phyloP scores from a whole-genome alignment of 2,888 invertebrate species.

The Orchesella flavescens region DNA sequence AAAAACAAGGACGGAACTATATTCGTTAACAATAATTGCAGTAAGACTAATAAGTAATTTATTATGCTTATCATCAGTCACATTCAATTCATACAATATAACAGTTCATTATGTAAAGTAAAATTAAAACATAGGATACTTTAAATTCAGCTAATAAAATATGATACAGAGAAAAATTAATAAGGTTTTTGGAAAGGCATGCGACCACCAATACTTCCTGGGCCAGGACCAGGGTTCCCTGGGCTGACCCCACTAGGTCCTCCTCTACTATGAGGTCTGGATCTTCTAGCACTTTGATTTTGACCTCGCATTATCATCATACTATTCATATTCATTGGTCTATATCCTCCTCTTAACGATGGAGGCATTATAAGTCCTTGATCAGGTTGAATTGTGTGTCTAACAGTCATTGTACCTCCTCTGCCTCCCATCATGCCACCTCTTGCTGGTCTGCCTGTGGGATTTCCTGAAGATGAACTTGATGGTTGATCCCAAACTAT shows the following conservation, averaged over 20 bases:
- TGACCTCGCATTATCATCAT: constrained; percentile 33
- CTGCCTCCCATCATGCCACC: constrained; percentile 52
- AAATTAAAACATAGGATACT: constrained; percentile 2
- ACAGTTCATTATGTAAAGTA: not conserved
- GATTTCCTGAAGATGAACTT: constrained; percentile 65
- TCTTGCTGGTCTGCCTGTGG: constrained; percentile 32
- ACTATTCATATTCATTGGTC: constrained; percentile 54
- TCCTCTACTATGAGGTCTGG: constrained; percentile 67
- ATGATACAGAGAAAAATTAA: constrained; percentile 2
- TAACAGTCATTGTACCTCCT: constrained; percentile 42
- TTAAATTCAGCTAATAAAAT: not conserved
- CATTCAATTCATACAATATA: not conserved
- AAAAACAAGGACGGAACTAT: not conserved
- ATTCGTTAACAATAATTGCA: not conserved
- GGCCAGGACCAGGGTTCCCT: constrained; percentile 13
- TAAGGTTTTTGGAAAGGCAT: constrained; percentile 61
- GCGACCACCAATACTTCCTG: constrained; percentile 44
- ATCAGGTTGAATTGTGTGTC: constrained; percentile 58
- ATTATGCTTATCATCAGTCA: constrained; percentile 16
- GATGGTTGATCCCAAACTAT: constrained; percentile 72
- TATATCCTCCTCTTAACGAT: constrained; percentile 58
- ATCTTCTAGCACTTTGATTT: constrained; percentile 69
- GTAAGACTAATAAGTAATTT: not conserved
- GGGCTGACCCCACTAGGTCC: constrained; percentile 33
- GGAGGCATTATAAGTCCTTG: constrained; percentile 52